Evolutionary conservation across 2,113 vertebrate species (phyloP).

Genomic region (Sylvia atricapilla): DNA sequence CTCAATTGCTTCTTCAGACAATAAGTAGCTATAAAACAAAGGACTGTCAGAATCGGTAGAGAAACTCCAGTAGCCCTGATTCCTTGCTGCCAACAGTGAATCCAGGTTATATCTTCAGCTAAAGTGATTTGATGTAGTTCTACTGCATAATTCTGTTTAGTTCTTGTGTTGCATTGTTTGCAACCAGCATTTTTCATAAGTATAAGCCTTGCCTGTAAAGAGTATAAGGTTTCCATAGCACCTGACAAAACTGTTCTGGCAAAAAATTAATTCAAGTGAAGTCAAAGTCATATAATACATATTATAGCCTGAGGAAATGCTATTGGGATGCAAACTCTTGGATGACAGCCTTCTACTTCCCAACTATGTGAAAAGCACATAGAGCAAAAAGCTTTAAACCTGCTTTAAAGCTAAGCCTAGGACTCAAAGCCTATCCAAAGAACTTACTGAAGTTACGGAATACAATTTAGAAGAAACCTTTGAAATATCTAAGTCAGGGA

Average conservation of each 20-base stretch:
- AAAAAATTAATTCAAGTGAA: neutral
- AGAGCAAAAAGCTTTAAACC: no score
- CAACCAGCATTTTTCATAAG: neutral
- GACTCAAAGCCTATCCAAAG: neutral
- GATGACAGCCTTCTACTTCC: neutral
- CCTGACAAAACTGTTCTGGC: rapidly evolving
- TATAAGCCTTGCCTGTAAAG: neutral
- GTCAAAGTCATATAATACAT: neutral
- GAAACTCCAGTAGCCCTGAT: neutral
- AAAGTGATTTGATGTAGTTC: neutral
- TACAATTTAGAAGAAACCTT: neutral
- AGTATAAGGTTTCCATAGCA: neutral
- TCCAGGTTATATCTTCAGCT: neutral
- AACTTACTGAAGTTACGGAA: neutral
- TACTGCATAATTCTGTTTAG: neutral
- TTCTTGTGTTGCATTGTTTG: neutral
- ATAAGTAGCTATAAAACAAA: neutral
- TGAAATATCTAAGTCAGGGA: neutral
- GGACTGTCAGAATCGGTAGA: rapidly evolving
- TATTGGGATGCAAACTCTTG: neutral
- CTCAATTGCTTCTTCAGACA: neutral
- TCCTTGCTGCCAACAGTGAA: neutral
- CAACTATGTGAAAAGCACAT: rapidly evolving
- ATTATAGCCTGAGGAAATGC: neutral
- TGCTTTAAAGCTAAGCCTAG: neutral